Percentiles rank a stretch among this genome's conserved stretches.
phyloP scores from a whole-genome alignment of 2,888 invertebrate species.

The Flexamia atlantica region DNA sequence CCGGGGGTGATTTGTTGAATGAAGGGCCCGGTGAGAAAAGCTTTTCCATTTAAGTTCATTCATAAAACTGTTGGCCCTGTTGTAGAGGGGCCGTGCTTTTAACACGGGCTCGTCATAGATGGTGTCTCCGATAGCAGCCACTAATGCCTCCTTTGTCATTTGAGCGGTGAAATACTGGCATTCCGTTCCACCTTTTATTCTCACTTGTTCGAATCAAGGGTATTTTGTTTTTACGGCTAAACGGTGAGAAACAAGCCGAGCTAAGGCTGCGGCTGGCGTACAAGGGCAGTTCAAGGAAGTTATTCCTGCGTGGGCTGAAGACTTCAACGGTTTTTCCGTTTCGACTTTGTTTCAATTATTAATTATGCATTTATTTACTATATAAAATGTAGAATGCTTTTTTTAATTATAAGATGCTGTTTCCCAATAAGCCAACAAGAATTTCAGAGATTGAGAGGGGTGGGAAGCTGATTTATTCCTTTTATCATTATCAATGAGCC shows the following conservation, averaged over 20 bases:
- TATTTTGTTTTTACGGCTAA: neutral
- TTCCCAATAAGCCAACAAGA: too few relatives aligned
- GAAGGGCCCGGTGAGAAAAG: conserved; percentile 42
- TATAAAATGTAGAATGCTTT: too few relatives aligned
- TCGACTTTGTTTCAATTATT: too few relatives aligned
- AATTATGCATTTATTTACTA: too few relatives aligned
- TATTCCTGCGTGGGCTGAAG: too few relatives aligned
- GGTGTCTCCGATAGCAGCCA: neutral
- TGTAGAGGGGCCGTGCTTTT: conserved; percentile 32
- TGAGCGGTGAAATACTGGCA: neutral
- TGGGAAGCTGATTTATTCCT: too few relatives aligned
- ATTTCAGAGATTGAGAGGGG: too few relatives aligned
- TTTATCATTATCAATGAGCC: too few relatives aligned
- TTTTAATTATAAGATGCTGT: too few relatives aligned
- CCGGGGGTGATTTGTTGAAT: conserved; percentile 35
- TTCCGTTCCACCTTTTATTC: neutral
- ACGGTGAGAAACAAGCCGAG: neutral
- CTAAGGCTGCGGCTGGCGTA: neutral
- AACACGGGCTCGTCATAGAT: conserved; percentile 33
- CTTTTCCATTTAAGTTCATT: conserved; percentile 59
- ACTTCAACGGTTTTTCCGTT: too few relatives aligned
- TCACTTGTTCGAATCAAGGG: conserved; percentile 5
- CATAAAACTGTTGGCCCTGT: conserved; percentile 59
- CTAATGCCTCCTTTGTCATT: conserved; percentile 12
- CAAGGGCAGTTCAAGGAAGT: too few relatives aligned